Evolutionary conservation across 2,888 invertebrate genomes (phyloP).

Genomic region (Altica lythri): DNA sequence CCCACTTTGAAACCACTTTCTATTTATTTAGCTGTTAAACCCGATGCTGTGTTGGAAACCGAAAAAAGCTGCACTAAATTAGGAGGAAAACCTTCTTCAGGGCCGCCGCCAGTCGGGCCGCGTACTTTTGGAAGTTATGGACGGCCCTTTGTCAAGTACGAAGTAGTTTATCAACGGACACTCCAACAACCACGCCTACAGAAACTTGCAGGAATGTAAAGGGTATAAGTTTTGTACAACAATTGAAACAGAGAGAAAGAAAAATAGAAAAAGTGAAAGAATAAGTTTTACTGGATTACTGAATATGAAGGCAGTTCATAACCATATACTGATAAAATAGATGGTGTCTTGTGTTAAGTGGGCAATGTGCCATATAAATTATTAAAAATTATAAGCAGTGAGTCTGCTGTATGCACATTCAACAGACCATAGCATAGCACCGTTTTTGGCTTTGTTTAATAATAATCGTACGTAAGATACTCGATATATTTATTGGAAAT

Average conservation of each 20-base stretch:
- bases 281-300: constrained; percentile 10
- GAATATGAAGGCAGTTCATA: constrained; percentile 20
- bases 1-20: constrained; percentile 25
- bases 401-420: too few species aligned
- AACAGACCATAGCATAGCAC: too few species aligned
- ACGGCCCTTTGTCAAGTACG: constrained; percentile 46
- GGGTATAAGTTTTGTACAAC: constrained; percentile 21
- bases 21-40: constrained; percentile 26
- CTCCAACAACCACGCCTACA: constrained; percentile 31
- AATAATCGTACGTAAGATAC: too few species aligned
- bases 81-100: constrained; percentile 24
- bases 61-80: constrained; percentile 29
- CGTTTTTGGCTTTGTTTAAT: too few species aligned
- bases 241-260: constrained; percentile 7
- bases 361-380: background rate
- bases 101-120: constrained; percentile 26
- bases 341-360: background rate
- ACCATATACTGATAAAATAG: background rate
- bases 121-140: constrained; percentile 47
- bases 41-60: constrained; percentile 17
- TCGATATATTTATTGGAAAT: too few species aligned
- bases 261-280: too few species aligned
- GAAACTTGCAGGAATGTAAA: constrained; percentile 30
- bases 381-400: too few species aligned
- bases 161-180: constrained; percentile 47